Evolutionary conservation across 2,888 invertebrate species (phyloP).

Genomic region (Creontiades dilutus): DNA sequence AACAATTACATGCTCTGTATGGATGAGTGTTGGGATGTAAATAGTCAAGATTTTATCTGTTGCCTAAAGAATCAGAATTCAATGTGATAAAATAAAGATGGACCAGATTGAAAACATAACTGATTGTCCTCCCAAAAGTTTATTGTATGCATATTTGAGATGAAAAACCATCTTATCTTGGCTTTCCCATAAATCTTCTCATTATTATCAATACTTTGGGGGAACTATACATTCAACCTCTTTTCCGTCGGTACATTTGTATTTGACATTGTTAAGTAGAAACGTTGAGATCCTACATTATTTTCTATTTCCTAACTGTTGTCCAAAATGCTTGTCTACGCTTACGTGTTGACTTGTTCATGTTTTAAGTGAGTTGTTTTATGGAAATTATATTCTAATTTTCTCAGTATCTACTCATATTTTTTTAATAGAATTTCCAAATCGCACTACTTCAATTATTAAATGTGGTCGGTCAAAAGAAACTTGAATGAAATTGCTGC

Average conservation of each 20-base stretch:
- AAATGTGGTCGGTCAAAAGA: too few relatives aligned
- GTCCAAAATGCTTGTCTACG: background rate
- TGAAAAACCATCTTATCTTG: too few relatives aligned
- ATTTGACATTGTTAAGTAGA: background rate
- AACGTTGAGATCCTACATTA: background rate
- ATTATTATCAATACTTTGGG: background rate
- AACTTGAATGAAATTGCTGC: too few relatives aligned
- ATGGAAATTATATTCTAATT: constrained; percentile 20
- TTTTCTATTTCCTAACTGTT: background rate
- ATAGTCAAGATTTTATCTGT: background rate
- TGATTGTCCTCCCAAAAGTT: too few relatives aligned
- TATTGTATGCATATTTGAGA: too few relatives aligned
- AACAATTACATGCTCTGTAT: background rate
- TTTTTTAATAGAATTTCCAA: too few relatives aligned
- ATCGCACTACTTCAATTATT: too few relatives aligned
- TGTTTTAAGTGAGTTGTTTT: constrained; percentile 4
- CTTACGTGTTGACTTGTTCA: background rate
- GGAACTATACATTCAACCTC: background rate
- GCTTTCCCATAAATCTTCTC: too few relatives aligned
- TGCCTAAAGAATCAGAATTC: background rate
- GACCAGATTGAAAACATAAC: too few relatives aligned
- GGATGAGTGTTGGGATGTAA: background rate
- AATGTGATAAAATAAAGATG: background rate
- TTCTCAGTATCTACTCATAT: background rate
- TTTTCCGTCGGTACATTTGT: background rate